These are phyloP conservation scores for Pogonognathellus flavescens DNA, from an alignment of 1,140 invertebrate genomes.

Conservation along the genomic window DNA sequence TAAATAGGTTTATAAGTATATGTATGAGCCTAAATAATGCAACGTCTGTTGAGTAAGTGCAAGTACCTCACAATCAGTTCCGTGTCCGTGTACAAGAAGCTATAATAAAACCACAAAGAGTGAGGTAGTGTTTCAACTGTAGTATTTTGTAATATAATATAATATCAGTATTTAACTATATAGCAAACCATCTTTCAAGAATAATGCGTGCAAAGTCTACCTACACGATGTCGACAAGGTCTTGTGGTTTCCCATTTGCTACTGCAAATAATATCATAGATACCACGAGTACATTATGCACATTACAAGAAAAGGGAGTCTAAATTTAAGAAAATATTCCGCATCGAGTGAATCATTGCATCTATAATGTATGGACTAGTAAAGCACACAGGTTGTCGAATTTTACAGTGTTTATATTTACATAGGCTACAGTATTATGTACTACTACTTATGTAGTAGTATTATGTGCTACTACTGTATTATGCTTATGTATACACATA, in stretches of 20 bases:
- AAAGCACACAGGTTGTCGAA: neutral
- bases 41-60: neutral
- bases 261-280: neutral
- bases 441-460: too few species aligned
- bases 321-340: neutral
- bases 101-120: too few species aligned
- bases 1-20: too few species aligned
- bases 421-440: too few species aligned
- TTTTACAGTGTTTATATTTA: neutral
- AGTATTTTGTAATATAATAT: neutral
- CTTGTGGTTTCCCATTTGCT: neutral
- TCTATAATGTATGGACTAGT: constrained; percentile 10
- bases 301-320: constrained; percentile 44
- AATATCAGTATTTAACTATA: neutral
- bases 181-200: neutral
- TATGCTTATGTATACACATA: too few species aligned
- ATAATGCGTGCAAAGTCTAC: constrained; percentile 3
- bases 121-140: neutral
- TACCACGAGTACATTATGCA: constrained; percentile 24
- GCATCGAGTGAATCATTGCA: neutral
- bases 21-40: too few species aligned
- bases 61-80: constrained; percentile 20
- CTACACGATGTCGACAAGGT: constrained; percentile 27
- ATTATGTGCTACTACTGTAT: too few species aligned
- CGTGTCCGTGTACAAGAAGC: neutral